Percentiles rank a stretch among this genome's conserved stretches.
Conservation (phyloP, 2,113 vertebrate species). For the Glareola pratincola region DNA sequence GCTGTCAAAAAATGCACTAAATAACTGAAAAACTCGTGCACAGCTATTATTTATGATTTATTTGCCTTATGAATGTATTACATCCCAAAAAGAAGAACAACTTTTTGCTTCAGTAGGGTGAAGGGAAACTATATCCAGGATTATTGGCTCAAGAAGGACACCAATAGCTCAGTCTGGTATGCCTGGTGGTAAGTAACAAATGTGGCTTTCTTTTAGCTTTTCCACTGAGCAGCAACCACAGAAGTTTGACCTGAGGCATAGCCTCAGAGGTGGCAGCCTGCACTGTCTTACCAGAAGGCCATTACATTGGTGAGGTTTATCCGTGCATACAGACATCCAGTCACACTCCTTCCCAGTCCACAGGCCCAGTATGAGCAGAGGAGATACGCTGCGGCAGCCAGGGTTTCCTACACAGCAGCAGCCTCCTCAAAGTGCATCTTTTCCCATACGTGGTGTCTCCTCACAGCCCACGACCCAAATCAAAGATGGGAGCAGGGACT, state of each 20-base stretch:
- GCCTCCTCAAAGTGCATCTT: background rate
- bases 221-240: background rate
- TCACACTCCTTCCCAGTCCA: background rate
- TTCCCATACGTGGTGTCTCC: fast-evolving
- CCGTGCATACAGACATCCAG: fast-evolving
- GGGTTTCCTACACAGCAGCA: background rate
- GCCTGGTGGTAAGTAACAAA: background rate
- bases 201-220: background rate
- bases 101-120: background rate
- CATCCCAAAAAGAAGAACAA: background rate
- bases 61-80: background rate
- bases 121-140: background rate
- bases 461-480: background rate
- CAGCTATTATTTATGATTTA: background rate
- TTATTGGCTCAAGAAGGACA: background rate
- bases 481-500: background rate
- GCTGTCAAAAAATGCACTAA: background rate
- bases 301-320: background rate
- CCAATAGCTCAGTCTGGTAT: background rate
- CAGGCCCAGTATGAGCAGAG: background rate
- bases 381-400: background rate
- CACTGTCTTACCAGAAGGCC: background rate
- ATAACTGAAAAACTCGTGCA: background rate
- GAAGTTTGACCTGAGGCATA: background rate
- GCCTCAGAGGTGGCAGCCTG: background rate